phyloP scores from a whole-genome alignment of 2,113 vertebrate genomes.

The Anguilla rostrata region DNA sequence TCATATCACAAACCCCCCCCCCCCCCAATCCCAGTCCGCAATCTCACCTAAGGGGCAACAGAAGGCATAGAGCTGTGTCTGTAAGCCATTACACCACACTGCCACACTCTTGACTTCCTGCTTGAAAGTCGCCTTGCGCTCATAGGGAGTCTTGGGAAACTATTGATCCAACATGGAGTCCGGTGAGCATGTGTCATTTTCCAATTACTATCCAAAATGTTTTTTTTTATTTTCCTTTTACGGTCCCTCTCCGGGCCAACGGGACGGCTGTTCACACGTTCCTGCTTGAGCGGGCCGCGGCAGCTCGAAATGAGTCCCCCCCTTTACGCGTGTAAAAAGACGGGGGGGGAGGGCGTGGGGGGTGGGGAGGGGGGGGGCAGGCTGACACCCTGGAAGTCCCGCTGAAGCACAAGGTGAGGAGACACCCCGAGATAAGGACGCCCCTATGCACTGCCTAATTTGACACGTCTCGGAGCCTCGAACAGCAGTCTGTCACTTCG shows the following conservation, averaged over 20 bases:
- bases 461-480: conserved; percentile 70
- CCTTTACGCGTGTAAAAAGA: conserved; percentile 10
- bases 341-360: neutral
- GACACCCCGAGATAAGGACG: conserved; percentile 53
- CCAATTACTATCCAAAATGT: neutral
- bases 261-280: conserved; percentile 26
- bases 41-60: too few relatives aligned
- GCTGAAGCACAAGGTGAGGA: neutral
- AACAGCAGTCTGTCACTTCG: conserved; percentile 63
- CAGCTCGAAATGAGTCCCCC: neutral
- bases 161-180: neutral
- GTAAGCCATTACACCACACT: neutral
- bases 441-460: conserved; percentile 70
- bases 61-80: too few relatives aligned
- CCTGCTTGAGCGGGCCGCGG: neutral
- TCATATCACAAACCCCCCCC: too few relatives aligned
- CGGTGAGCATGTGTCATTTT: neutral
- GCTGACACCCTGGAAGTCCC: conserved; percentile 41
- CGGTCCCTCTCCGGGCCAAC: neutral
- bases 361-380: neutral
- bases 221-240: neutral
- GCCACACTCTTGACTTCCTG: neutral
- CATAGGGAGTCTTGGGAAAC: neutral
- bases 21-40: too few relatives aligned
- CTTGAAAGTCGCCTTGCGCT: neutral